Conservation (phyloP, 2,797 vertebrate species). For the Amazonetta brasiliensis region DNA sequence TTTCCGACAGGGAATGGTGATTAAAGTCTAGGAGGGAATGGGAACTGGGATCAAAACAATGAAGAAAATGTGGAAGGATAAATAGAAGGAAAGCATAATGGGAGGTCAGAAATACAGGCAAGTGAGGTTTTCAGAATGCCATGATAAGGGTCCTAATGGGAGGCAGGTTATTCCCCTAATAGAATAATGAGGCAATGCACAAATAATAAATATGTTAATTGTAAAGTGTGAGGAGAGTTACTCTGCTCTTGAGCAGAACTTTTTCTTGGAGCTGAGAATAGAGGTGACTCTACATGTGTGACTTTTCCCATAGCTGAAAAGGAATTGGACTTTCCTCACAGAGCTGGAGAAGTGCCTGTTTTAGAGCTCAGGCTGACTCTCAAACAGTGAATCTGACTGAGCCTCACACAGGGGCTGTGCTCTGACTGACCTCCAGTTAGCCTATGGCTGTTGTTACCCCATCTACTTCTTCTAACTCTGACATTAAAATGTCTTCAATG, state of each 20-base stretch:
- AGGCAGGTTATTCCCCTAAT: background rate
- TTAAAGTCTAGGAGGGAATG: background rate
- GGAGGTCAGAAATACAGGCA: background rate
- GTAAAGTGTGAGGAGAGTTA: background rate
- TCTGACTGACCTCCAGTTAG: background rate
- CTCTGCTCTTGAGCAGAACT: background rate
- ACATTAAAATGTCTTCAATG: background rate
- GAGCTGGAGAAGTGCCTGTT: background rate
- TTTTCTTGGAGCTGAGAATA: background rate
- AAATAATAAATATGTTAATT: background rate
- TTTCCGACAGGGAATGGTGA: background rate
- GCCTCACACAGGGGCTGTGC: background rate
- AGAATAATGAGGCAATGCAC: background rate
- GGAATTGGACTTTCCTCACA: background rate
- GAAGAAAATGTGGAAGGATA: background rate
- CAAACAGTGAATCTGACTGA: background rate
- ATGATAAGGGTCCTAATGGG: background rate
- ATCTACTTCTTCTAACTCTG: background rate
- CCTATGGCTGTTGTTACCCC: background rate
- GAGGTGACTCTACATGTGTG: background rate
- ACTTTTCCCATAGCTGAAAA: background rate
- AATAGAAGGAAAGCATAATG: background rate
- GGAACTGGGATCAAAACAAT: background rate
- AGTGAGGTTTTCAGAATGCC: background rate
- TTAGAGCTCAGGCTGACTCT: background rate